phyloP scores from a whole-genome alignment of 2,888 invertebrate genomes.

The Entomobrya proxima region DNA sequence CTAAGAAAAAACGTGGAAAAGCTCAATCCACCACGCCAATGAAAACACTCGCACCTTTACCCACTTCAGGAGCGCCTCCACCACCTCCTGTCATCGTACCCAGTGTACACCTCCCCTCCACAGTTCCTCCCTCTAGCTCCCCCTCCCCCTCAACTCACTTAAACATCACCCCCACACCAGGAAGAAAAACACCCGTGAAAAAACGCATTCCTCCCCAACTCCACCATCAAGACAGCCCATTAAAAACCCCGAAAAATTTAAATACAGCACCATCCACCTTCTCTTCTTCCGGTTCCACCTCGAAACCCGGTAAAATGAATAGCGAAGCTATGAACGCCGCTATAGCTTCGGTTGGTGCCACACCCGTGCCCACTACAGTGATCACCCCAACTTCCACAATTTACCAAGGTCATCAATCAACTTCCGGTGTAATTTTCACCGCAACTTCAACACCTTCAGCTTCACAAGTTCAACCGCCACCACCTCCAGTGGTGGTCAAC shows the following conservation, averaged over 20 bases:
- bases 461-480: neutral
- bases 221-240: constrained; percentile 49
- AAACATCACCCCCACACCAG: constrained; percentile 46
- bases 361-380: constrained; percentile 46
- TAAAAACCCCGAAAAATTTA: neutral
- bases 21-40: constrained; percentile 19
- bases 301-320: constrained; percentile 61
- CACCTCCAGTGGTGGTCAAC: constrained; percentile 18
- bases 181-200: constrained; percentile 57
- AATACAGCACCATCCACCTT: neutral
- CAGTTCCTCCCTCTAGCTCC: neutral
- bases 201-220: constrained; percentile 65
- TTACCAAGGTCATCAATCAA: neutral
- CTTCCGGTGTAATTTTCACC: constrained; percentile 24
- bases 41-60: constrained; percentile 48
- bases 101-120: neutral
- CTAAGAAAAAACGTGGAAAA: constrained; percentile 51
- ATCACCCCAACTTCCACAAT: constrained; percentile 46
- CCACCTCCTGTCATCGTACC: constrained; percentile 54
- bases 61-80: constrained; percentile 54
- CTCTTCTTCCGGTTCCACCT: too few species aligned
- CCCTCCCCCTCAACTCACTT: too few species aligned
- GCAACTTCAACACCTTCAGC: neutral
- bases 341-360: constrained; percentile 53
- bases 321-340: constrained; percentile 63